phyloP scores from a whole-genome alignment of 2,113 vertebrate species.

The cat (Felis catus) region DNA sequence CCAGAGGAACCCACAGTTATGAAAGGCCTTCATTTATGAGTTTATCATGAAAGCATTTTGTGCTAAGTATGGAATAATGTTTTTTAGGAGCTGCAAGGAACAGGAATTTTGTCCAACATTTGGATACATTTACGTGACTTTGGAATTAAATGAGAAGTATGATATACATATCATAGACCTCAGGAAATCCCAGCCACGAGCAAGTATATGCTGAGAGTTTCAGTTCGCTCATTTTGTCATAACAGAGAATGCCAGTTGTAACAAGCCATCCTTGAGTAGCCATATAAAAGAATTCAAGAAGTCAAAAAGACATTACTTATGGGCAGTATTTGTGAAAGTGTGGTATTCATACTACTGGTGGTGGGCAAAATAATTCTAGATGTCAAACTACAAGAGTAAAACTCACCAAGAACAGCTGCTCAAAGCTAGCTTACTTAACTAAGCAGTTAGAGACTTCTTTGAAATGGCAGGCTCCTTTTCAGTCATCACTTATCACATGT shows the following conservation, averaged over 20 bases:
- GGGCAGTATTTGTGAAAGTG: neutral
- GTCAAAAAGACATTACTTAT: neutral
- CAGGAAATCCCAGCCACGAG: neutral
- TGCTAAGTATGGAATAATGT: neutral
- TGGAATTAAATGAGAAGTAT: neutral
- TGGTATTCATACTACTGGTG: neutral
- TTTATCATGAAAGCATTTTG: neutral
- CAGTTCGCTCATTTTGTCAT: neutral
- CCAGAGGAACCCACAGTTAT: neutral
- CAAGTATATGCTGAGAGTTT: neutral
- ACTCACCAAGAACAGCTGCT: neutral
- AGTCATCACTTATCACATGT: neutral
- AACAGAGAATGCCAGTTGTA: neutral
- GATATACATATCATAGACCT: neutral
- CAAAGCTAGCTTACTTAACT: neutral
- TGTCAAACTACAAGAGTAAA: neutral
- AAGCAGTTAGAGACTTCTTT: neutral
- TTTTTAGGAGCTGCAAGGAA: neutral
- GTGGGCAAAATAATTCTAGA: neutral
- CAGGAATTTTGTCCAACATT: neutral
- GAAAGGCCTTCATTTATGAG: neutral
- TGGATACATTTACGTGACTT: neutral
- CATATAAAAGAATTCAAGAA: neutral
- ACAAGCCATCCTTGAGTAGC: neutral
- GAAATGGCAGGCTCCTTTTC: neutral